Evolutionary conservation across 1,140 invertebrate species (phyloP), one percentile per base, ranked within the genome.

Genomic region (Drosophila kepulauana): DNA sequence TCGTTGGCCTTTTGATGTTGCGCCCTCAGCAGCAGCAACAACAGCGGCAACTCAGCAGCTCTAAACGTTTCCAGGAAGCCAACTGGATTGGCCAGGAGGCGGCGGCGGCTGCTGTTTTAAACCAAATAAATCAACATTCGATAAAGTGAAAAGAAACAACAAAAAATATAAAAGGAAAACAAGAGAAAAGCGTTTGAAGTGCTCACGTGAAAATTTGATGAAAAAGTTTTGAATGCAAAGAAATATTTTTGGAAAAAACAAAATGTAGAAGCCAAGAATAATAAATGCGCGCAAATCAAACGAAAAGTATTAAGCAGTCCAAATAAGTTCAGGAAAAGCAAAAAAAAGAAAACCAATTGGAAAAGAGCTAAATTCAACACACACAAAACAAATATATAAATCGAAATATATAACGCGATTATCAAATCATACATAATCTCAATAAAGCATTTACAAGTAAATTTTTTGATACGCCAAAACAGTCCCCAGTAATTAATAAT

Each of bases 291-390:
- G 72, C 77, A 73, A 78, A 85, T 73, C 85, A 85, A 89, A 84
- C 78, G 72, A 85, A 88, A 88, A 88, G 85, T 88, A 88, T 88
- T 88, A 88, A 69, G 72, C 51, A 84, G 68, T 89, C 85, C 85
- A 88, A 88, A 88, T 69, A 73, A 71, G 65, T 57, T 57, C 59
- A 71, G 59, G 59, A 75, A 75, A 33, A 38, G 2, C 6, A 75
- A 75, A 30, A 38, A 25, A 25, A 25, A 25, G 20, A 25, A 25
- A 56, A 5, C 25, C 38, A 28, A 56, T 51, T 30, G 38, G 43
- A 45, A 65, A 72, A 48, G 7, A 75, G 20, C 6, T 49, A 68
- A 71, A 46, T 35, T 52, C 20, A 56, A 38, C 13, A 52, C 15
- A 61, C 3, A 61, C 35, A 38, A 38, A 38, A 38, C 3, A 13